Percentiles rank a stretch among this genome's conserved stretches.
phyloP scores from a whole-genome alignment of 2,113 vertebrate genomes.

The Xenus cinereus region DNA sequence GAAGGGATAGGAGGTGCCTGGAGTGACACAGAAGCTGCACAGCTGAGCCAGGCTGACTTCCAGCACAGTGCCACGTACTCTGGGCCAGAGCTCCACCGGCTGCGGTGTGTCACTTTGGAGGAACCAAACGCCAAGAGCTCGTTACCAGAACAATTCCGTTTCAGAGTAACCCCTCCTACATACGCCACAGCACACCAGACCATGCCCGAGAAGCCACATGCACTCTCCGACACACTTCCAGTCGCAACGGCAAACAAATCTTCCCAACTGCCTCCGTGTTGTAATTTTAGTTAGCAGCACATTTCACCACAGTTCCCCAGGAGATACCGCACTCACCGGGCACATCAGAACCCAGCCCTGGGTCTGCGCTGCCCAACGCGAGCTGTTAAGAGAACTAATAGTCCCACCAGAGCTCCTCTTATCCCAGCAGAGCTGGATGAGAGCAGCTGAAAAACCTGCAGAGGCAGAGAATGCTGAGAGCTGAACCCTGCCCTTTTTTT shows the following conservation, averaged over 20 bases:
- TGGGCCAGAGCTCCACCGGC: neutral
- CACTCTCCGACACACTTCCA: neutral
- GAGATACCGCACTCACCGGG: accelerated
- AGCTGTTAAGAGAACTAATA: neutral
- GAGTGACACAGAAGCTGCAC: neutral
- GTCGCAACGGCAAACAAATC: neutral
- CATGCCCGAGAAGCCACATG: neutral
- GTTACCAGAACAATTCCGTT: neutral
- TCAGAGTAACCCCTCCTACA: neutral
- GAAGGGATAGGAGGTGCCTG: neutral
- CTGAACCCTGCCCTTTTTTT: neutral
- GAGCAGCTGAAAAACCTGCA: neutral
- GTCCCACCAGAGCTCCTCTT: neutral
- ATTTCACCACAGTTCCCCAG: neutral
- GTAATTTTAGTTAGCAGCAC: neutral
- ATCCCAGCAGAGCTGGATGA: neutral
- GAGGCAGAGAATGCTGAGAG: neutral
- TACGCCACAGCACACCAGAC: neutral
- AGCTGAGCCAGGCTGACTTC: neutral
- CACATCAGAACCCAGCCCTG: neutral
- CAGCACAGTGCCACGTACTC: neutral
- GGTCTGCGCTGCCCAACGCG: neutral
- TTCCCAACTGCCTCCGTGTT: neutral
- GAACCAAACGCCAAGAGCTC: neutral
- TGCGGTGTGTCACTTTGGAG: neutral